Percentiles rank a stretch among this genome's conserved stretches.
Evolutionary conservation across 2,113 vertebrate genomes (phyloP).

Genomic region (Hippocampus zosterae): DNA sequence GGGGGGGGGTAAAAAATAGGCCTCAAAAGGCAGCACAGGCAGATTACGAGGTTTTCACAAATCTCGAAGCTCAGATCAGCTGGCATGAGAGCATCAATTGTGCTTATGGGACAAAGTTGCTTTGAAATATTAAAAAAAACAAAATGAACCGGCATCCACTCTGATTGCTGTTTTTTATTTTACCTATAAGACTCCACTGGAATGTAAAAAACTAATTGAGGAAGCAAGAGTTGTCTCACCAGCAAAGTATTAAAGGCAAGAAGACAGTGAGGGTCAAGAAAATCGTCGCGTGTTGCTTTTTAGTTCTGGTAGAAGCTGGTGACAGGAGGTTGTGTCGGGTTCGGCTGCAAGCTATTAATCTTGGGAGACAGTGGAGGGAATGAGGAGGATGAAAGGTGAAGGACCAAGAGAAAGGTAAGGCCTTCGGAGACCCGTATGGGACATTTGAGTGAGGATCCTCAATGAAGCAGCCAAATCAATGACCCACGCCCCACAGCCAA

Average conservation of each 20-base stretch:
- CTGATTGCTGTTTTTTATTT: no score
- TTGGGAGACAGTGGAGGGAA: slow-evolving; percentile 20
- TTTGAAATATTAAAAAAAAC: no score
- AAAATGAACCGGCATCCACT: no score
- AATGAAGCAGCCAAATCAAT: slow-evolving; percentile 10
- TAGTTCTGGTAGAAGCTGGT: not conserved
- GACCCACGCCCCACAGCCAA: not conserved
- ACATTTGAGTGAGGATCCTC: slow-evolving; percentile 9
- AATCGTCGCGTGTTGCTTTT: not conserved
- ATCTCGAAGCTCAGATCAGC: no score
- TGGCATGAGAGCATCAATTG: no score
- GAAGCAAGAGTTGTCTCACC: not conserved
- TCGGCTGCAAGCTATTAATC: slow-evolving; percentile 31
- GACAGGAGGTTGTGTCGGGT: slow-evolving; percentile 3
- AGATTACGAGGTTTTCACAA: no score
- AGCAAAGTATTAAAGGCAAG: not conserved
- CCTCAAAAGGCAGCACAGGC: no score
- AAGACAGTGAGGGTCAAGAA: slow-evolving; percentile 4
- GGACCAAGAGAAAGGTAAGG: not conserved
- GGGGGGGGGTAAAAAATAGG: no score
- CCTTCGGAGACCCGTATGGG: slow-evolving; percentile 18
- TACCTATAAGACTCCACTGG: no score
- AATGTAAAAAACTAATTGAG: no score
- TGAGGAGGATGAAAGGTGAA: slow-evolving; percentile 11
- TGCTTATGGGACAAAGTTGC: no score